Conservation (phyloP, 2,797 vertebrate species). For the Tadarida brasiliensis region DNA sequence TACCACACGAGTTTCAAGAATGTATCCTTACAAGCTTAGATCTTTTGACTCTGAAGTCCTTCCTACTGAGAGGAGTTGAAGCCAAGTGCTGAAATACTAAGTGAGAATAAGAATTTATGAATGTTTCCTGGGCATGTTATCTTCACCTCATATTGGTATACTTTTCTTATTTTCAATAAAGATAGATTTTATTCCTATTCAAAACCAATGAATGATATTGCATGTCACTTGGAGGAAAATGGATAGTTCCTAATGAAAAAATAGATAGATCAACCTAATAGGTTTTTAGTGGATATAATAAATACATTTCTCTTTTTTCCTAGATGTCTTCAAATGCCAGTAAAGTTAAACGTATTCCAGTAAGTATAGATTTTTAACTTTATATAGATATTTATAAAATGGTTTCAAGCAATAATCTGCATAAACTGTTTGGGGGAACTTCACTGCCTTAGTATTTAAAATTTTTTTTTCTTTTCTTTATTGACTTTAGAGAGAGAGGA, state of each 20-base stretch:
- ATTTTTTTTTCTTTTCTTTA: too few species aligned
- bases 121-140: slow-evolving; percentile 8
- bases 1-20: not conserved
- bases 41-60: not conserved
- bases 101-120: slow-evolving; percentile 39
- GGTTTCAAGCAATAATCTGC: slow-evolving; percentile 14
- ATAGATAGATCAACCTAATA: slow-evolving; percentile 47
- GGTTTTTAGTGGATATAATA: slow-evolving; percentile 59
- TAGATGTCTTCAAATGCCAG: slow-evolving; percentile 73
- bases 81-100: not conserved
- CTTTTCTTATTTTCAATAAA: not conserved
- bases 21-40: not conserved
- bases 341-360: slow-evolving; percentile 77
- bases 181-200: slow-evolving; percentile 55
- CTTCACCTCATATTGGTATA: slow-evolving; percentile 5
- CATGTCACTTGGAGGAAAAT: slow-evolving; percentile 11
- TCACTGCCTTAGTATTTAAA: not conserved
- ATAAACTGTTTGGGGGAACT: not conserved
- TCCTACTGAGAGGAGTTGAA: not conserved
- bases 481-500: too few species aligned
- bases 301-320: slow-evolving; percentile 76
- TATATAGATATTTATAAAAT: slow-evolving; percentile 17
- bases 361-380: slow-evolving; percentile 73
- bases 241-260: slow-evolving; percentile 44
- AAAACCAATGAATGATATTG: slow-evolving; percentile 7